Conservation (phyloP, 2,888 invertebrate species). For the Hirudinaria manillensis region DNA sequence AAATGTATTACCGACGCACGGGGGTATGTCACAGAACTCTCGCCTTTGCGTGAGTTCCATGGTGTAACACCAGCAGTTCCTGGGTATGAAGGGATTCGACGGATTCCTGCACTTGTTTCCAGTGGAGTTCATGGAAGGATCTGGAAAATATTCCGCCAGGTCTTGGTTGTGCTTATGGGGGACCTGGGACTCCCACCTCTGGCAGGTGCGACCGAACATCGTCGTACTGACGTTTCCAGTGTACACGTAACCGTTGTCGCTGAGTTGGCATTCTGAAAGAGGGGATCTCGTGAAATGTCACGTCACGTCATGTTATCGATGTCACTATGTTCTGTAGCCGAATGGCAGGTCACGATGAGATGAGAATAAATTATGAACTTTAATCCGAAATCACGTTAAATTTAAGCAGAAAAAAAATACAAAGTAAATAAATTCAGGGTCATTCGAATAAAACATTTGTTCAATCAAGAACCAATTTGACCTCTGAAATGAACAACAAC, state of each 20-base stretch:
- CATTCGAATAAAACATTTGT: not conserved
- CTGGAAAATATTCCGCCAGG: slow-evolving; percentile 26
- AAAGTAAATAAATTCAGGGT: not conserved
- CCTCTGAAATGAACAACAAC: not conserved
- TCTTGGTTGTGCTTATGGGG: slow-evolving; percentile 31
- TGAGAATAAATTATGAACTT: not conserved
- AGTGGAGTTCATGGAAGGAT: slow-evolving; percentile 6
- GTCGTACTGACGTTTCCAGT: slow-evolving; percentile 29
- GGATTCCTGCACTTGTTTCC: slow-evolving; percentile 32
- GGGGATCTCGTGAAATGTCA: not conserved
- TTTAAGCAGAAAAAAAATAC: not conserved
- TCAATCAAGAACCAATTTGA: not conserved
- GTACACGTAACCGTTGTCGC: slow-evolving; percentile 22
- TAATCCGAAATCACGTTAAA: not conserved
- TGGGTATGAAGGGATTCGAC: slow-evolving; percentile 28
- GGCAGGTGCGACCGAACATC: slow-evolving; percentile 30
- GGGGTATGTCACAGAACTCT: slow-evolving; percentile 33
- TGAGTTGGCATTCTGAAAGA: slow-evolving; percentile 13
- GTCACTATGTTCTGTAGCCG: too few relatives aligned
- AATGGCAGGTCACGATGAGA: too few relatives aligned
- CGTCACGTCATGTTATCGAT: too few relatives aligned
- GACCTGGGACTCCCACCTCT: slow-evolving; percentile 29
- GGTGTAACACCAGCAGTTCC: slow-evolving; percentile 33
- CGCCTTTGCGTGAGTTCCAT: slow-evolving; percentile 27
- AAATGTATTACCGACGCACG: slow-evolving; percentile 23